Evolutionary conservation across 2,888 invertebrate species (phyloP), one percentile per base, ranked within the genome.

Genomic region (Cheilosia grossa): DNA sequence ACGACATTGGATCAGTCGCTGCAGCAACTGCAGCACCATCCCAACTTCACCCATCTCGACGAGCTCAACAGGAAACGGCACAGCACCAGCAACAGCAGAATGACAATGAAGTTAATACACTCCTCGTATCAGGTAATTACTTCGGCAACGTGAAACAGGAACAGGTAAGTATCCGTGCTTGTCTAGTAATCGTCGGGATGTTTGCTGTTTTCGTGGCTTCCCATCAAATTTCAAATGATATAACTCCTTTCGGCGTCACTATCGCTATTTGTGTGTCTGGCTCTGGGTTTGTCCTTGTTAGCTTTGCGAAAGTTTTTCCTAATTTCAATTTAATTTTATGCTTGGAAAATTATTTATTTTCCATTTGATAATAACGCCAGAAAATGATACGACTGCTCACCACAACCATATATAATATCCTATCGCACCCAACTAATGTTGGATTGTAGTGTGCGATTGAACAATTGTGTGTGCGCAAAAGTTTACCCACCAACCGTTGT

Each of bases 41-140:
- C 33, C 58, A n/a, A 44, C 10, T 49, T n/a, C 66, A 73, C n/a
- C 37, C 44, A 37, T 37, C 59, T 15, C 67, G 67, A 67, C 27
- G 67, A 40, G 54, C 27, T 17, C 66, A 44, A 74, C 64, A 70
- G 44, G 19, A 47, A n/a, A 37, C 40, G 13, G 10, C 30, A 13
- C 9, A 13, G 2, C 56, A 64, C 6, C 13, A 61, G n/a, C 53
- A 73, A 53, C 58, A 78, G 9, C 19, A 42, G 21, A 51, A 54
- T 51, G 54, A 33, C 67, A 78, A 56, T 63, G 63, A 63, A 72
- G 82, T 78, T 73, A 83, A 83, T 70, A 51, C 69, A 63, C 66
- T 72, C 53, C 56, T 59, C 37, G 69, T 53, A 70, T 69, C 59
- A 66, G 79, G 74, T 83, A 83, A 83, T 83, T 83, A 83, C 69